These are phyloP conservation scores for Numenius arquata DNA, from an alignment of 2,113 vertebrate genomes.

Conservation along the genomic window DNA sequence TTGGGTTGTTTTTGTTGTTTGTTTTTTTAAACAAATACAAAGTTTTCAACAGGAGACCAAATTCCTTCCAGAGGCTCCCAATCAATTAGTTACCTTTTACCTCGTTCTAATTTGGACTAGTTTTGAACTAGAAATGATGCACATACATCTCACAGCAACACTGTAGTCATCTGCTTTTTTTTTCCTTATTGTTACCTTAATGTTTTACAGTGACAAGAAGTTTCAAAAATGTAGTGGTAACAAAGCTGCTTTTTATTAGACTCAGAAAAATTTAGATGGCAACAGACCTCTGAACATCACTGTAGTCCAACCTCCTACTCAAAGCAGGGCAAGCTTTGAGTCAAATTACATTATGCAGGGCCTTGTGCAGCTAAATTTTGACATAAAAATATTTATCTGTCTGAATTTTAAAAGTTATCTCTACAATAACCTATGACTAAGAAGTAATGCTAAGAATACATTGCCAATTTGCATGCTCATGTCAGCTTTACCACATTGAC, in stretches of 20 bases:
- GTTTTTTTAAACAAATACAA: background rate
- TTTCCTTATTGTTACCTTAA: background rate
- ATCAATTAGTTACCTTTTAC: background rate
- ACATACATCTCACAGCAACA: background rate
- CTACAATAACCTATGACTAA: background rate
- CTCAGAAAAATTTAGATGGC: background rate
- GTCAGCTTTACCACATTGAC: background rate
- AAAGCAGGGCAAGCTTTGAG: background rate
- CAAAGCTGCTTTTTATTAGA: background rate
- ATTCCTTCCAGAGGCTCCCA: background rate
- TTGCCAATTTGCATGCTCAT: background rate
- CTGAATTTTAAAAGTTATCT: background rate
- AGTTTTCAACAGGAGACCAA: background rate
- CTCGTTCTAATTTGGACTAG: background rate
- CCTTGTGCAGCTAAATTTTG: background rate
- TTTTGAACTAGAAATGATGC: background rate
- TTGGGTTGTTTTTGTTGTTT: background rate
- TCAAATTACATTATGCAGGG: background rate
- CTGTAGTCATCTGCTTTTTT: background rate
- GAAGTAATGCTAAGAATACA: background rate
- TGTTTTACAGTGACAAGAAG: background rate
- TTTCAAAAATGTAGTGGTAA: background rate
- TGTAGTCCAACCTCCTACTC: background rate
- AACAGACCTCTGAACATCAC: background rate
- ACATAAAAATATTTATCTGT: background rate